Conservation (phyloP, 2,888 invertebrate species). For the Lacanobia wlatinum region DNA sequence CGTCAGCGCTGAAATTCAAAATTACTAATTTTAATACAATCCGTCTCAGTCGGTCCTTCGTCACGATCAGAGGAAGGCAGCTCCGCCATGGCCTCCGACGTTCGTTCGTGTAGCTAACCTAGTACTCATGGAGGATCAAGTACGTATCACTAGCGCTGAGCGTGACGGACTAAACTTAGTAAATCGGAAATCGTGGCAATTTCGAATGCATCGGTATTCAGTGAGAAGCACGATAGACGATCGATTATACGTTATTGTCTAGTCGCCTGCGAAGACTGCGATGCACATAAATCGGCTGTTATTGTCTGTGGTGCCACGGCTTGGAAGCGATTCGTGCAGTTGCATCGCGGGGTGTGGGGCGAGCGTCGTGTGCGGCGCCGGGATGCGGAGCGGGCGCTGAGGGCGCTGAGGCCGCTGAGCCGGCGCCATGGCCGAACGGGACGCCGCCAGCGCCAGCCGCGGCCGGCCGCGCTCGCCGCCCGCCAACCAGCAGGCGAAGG, state of each 20-base stretch:
- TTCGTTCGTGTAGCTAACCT: conserved; percentile 72
- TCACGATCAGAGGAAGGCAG: conserved; percentile 86
- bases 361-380: conserved; percentile 79
- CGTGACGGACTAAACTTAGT: conserved; percentile 73
- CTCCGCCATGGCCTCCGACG: conserved; percentile 80
- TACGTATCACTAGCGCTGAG: conserved; percentile 81
- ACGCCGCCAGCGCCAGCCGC: conserved; percentile 78
- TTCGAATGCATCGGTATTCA: conserved; percentile 77
- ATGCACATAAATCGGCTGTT: conserved; percentile 84
- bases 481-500: conserved; percentile 80
- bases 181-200: conserved; percentile 74
- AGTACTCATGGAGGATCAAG: conserved; percentile 86
- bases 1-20: conserved; percentile 89
- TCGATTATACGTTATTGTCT: conserved; percentile 83
- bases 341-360: conserved; percentile 79
- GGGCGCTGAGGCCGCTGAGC: conserved; percentile 29
- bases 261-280: conserved; percentile 81
- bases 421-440: conserved; percentile 76
- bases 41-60: conserved; percentile 88
- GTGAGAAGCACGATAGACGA: conserved; percentile 81
- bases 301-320: conserved; percentile 84
- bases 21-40: conserved; percentile 90
- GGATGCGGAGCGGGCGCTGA: conserved; percentile 73
- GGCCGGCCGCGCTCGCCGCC: conserved; percentile 80
- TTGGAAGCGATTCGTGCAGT: conserved; percentile 83